Conservation (phyloP, 2,797 vertebrate species). For the Balearica regulorum region DNA sequence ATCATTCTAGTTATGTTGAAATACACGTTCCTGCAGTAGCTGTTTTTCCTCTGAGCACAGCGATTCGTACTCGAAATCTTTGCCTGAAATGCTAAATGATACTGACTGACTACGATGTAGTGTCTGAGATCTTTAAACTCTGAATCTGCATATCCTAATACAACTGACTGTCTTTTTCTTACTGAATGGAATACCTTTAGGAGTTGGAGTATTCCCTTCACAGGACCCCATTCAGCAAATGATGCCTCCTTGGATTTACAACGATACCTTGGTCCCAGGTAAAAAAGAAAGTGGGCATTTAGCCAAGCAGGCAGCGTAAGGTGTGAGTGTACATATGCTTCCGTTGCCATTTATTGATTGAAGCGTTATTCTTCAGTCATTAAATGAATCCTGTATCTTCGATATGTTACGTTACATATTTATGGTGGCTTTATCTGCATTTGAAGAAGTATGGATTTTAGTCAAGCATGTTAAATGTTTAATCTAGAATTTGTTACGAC, state of each 20-base stretch:
- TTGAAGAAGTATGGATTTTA: neutral
- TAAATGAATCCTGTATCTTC: neutral
- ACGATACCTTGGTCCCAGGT: slow-evolving; percentile 94
- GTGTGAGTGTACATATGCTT: neutral
- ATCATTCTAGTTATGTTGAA: neutral
- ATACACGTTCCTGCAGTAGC: neutral
- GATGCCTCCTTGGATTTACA: slow-evolving; percentile 94
- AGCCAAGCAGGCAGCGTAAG: neutral
- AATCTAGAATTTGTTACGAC: neutral
- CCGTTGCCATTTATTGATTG: fast-evolving
- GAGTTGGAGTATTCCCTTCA: slow-evolving; percentile 89
- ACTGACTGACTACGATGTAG: neutral
- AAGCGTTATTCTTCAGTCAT: neutral
- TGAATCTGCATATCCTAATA: neutral
- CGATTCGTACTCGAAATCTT: slow-evolving; percentile 18
- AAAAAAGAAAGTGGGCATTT: neutral
- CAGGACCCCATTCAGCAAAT: slow-evolving; percentile 92
- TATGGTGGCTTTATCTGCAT: neutral
- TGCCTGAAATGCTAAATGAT: slow-evolving; percentile 2
- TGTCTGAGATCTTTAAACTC: neutral
- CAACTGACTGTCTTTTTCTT: neutral
- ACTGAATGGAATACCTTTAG: slow-evolving; percentile 59
- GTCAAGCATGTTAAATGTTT: neutral
- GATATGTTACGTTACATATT: fast-evolving
- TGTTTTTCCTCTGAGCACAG: slow-evolving; percentile 7